Base-by-base conservation (phyloP, 2,797 vertebrate species). In the Myotis pilosus region DNA sequence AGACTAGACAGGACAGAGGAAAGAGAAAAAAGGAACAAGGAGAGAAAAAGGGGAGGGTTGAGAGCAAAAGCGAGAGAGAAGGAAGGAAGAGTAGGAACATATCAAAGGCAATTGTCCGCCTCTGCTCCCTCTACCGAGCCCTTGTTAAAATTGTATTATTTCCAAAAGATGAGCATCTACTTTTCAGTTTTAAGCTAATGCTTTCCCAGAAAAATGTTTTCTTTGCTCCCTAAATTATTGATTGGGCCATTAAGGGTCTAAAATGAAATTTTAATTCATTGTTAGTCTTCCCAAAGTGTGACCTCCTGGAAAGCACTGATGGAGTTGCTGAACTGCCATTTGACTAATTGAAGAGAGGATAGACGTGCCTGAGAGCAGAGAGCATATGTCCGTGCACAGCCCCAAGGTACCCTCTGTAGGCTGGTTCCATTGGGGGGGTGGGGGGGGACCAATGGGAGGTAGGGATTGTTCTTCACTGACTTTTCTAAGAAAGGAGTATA, bases 171-270 rank as follows among this genome's bases (percentile, higher is more conserved):
- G 83, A 96, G 82, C 66, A 25, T 57, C 44, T 94, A 96, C 92
- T 97, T 96, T 94, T 97, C 95, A 97, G 94, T 96, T 94, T 96
- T 92, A 88, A 97, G 94, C 94, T 98, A 98, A 98, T 97, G 98
- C 96, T 97, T 98, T 98, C 98, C 98, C 97, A 98, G 98, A 98
- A 98, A 98, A 98, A 98, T 97, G 96, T 98, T 98, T 98, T 97
- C 91, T 97, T 98, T 98, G 96, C 95, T 97, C 49, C 97, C 95
- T 98, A 98, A 98, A 98, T 98, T 97, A 98, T 98, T 98, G 97
- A 98, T 98, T 87, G 96, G 94, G 91, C 97, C 97, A 97, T 98
- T 98, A 98, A 96, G 96, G 93, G 68, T 96, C 94, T 97, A 96
- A 97, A 97, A 97, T 96, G 92, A 97, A 98, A 98, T 80, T 98